Evolutionary conservation across 2,797 vertebrate species (phyloP), one percentile per base, ranked within the genome.

Genomic region (Mallotus villosus): DNA sequence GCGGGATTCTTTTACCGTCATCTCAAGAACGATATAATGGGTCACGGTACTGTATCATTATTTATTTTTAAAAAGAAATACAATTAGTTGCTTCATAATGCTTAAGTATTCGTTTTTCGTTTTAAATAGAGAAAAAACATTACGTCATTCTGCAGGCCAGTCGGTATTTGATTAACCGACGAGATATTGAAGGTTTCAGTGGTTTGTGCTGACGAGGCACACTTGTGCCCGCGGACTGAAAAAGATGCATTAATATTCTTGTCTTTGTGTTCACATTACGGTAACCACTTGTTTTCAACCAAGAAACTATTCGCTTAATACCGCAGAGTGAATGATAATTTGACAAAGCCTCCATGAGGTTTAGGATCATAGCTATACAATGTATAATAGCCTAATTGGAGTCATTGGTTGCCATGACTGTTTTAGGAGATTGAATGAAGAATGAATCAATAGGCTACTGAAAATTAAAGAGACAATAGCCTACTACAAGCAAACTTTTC

Each of bases 61-160:
- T 16, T 16, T 16, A 9, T 11, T 37, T 37, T 41, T 41, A 29
- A 16, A 11, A 63, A 71, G 62, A 3, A 74, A 81, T 68, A n/a
- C 5, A 61, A 16, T 74, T 0, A 34, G 66, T 78, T 64, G 49
- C 22, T 19, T n/a, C 17, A 25, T 4, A 21, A 63, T 72, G 9
- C 11, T 12, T 16, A 19, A 58, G 78, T 71, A 86, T 82, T 63
- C 49, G 65, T 78, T 71, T 74, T 7, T 62, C 5, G 58, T 79
- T 82, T 80, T 46, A 75, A 88, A 82, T 61, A 72, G 70, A 73
- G 74, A 29, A 64, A 82, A 89, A 86, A 91, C 93, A 95, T 98
- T 87, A 97, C 95, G 95, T 98, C 96, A 98, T 97, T 91, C 94
- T 96, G 95, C 96, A 95, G 95, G 86, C 91, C 90, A 58, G 92